These are phyloP conservation scores for Osmerus eperlanus DNA, from an alignment of 2,113 vertebrate species.

Conservation along the genomic window DNA sequence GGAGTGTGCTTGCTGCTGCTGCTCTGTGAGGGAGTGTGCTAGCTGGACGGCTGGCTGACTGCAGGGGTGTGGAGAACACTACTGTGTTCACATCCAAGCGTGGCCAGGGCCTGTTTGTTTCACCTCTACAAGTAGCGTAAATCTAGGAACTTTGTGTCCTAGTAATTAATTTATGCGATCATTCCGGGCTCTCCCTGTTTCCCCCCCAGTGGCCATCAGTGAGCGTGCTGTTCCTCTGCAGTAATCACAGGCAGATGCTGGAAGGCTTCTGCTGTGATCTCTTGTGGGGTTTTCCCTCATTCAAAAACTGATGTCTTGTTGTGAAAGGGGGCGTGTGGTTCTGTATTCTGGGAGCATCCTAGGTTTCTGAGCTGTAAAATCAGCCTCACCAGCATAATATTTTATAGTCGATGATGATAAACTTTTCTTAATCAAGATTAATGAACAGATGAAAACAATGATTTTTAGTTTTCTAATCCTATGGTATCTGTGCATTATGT, in stretches of 20 bases:
- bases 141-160: constrained; percentile 55
- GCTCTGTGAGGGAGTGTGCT: constrained; percentile 58
- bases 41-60: constrained; percentile 36
- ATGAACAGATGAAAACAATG: no score
- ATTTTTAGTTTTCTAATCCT: no score
- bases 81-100: constrained; percentile 24
- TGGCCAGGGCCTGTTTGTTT: constrained; percentile 62
- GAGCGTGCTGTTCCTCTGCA: constrained; percentile 49
- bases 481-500: no score
- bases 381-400: no score
- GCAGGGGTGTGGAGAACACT: neutral
- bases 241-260: constrained; percentile 66
- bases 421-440: no score
- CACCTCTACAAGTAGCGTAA: constrained; percentile 47
- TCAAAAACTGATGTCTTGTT: constrained; percentile 34
- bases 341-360: neutral
- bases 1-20: constrained; percentile 47
- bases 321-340: constrained; percentile 35
- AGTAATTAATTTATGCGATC: constrained; percentile 57
- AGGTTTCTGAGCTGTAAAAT: no score
- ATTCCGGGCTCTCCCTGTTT: constrained; percentile 55
- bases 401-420: no score
- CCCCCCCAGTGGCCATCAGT: constrained; percentile 55
- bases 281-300: constrained; percentile 50
- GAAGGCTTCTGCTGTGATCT: constrained; percentile 19